phyloP scores from a whole-genome alignment of 1,140 invertebrate genomes.

The Tribolium castaneum region DNA sequence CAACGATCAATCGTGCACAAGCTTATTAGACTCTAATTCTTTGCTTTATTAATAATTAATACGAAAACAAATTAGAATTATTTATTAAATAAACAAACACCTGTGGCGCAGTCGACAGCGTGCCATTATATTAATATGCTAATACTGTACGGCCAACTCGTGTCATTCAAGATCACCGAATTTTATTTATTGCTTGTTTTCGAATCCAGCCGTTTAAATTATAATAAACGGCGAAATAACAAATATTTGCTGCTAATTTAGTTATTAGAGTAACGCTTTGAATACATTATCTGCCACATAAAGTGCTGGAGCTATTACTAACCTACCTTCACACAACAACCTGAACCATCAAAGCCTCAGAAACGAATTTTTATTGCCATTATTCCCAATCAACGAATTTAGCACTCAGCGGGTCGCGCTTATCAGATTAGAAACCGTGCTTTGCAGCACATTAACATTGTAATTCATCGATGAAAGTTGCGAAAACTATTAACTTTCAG shows the following conservation, averaged over 20 bases:
- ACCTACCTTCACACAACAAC: conserved; percentile 9
- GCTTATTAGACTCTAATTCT: conserved; percentile 16
- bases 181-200: conserved; percentile 2
- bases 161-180: conserved; percentile 11
- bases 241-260: conserved; percentile 32
- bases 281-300: conserved; percentile 26
- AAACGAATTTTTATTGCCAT: conserved; percentile 14
- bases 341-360: no score
- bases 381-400: not conserved
- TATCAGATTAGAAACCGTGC: conserved; percentile 19
- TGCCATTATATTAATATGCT: conserved; percentile 29
- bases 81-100: conserved; percentile 33
- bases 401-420: not conserved
- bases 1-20: not conserved
- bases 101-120: conserved; percentile 25
- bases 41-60: conserved; percentile 26
- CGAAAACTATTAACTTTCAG: conserved; percentile 34
- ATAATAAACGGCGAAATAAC: conserved; percentile 15
- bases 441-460: conserved; percentile 22
- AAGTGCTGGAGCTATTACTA: conserved; percentile 35
- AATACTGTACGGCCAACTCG: not conserved
- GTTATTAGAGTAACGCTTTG: conserved; percentile 31
- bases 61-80: conserved; percentile 31
- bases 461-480: conserved; percentile 30
- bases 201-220: not conserved